Base-by-base conservation (phyloP, 2,888 invertebrate species). In the Panopea generosa region DNA sequence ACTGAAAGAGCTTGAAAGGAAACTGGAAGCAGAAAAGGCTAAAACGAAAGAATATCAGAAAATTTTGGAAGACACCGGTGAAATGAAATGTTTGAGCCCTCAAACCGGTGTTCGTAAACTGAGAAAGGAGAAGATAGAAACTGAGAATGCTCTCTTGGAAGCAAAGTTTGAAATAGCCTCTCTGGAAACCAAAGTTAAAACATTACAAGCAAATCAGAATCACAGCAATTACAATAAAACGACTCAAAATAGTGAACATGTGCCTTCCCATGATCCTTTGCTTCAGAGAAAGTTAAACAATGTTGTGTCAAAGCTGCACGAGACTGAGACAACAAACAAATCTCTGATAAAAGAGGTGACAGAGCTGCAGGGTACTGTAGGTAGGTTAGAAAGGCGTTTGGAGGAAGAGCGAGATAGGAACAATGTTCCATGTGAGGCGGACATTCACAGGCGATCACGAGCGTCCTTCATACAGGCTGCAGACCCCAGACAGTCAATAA, bases 121-220 rank as follows among this genome's bases (percentile, higher is more conserved):
- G 16, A 68, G 86, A 43, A 86, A 83, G 59, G 84, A 83, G 24
- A 87, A 87, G 61, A 86, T 87, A 18, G 82, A 84, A 27, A 62
- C 71, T 6, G 84, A 86, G 33, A 84, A 84, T 68, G 65, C 82
- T 2, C 66, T 56, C 29, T 3, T 81, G n/a, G 79, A 82, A 33
- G 84, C 86, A 3, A 77, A 72, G 33, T 83, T 63, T 40, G 77
- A 76, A 33, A 69, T 84, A 11, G 53, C 61, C 1, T 63, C 72
- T 6, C 63, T 83, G 53, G 69, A 83, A 61, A 77, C 59, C n/a
- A 76, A 70, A 52, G n/a, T 82, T 33, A 47, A 57, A 55, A 77
- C 65, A 1, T 38, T 76, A 24, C 67, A 76, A 49, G 47, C 43
- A 11, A 72, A 55, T 24, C 49, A 18, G 68, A 76, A 50, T 40